Evolutionary conservation across 2,797 vertebrate species (phyloP).

Genomic region (Micrastur ruficollis): DNA sequence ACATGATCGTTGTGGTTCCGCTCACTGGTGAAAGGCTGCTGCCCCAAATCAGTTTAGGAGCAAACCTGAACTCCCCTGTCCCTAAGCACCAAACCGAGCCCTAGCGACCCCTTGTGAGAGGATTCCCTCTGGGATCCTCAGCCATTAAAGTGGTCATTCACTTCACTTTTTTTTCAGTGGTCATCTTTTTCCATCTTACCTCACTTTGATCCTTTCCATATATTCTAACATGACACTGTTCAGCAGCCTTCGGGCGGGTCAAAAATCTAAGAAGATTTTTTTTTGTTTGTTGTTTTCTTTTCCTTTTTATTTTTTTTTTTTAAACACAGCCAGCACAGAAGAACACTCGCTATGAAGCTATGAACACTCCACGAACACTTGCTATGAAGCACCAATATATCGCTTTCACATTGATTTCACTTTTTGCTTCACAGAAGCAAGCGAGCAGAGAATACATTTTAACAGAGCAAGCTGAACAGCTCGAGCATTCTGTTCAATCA

Average conservation of each 20-base stretch:
- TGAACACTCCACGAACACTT: neutral
- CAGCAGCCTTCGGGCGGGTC: neutral
- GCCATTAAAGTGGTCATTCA: neutral
- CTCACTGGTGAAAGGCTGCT: neutral
- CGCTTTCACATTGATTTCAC: neutral
- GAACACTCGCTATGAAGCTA: neutral
- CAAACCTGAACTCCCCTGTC: neutral
- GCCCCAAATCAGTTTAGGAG: neutral
- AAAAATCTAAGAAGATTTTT: neutral
- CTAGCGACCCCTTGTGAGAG: neutral
- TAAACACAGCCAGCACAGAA: neutral
- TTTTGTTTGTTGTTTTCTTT: neutral
- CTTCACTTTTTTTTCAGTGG: neutral
- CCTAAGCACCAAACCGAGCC: neutral
- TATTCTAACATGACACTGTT: neutral
- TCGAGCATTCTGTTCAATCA: neutral
- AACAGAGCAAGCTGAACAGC: neutral
- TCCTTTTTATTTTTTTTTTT: no score
- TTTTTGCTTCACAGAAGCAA: neutral
- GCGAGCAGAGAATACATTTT: neutral
- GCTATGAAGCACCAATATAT: neutral
- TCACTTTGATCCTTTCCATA: neutral
- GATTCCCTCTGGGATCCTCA: neutral
- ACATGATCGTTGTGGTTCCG: accelerated
- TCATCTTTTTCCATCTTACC: neutral